Percentiles rank a stretch among this genome's conserved stretches.
Conservation (phyloP, 2,888 invertebrate species). For the Drosophila sordidula region DNA sequence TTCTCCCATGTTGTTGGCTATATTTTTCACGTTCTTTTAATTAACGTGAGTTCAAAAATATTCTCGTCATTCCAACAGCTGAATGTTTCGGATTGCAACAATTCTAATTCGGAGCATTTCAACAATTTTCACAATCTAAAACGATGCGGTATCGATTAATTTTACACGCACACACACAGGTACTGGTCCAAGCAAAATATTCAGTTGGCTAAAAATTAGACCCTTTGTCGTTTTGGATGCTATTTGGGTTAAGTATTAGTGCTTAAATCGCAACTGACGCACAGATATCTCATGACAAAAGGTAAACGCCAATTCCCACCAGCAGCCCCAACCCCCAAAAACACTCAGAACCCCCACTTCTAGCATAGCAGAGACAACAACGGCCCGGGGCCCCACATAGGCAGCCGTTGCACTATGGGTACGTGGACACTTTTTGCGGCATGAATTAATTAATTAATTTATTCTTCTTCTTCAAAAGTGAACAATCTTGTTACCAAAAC, state of each 20-base stretch:
- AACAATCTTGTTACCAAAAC: no score
- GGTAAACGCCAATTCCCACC: neutral
- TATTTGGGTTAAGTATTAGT: neutral
- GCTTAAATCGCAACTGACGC: neutral
- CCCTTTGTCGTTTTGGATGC: neutral
- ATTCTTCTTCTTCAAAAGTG: no score
- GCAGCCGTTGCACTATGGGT: neutral
- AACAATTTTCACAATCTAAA: neutral
- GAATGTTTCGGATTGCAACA: neutral
- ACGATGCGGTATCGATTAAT: neutral
- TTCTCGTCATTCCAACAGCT: neutral
- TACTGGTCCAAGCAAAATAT: neutral
- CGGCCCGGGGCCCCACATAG: neutral
- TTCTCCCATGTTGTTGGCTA: no score
- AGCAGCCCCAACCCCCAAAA: neutral
- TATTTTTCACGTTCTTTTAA: no score
- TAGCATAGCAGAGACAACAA: slow-evolving; percentile 1
- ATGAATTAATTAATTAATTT: neutral
- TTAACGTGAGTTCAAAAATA: neutral
- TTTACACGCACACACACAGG: neutral
- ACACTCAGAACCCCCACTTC: neutral
- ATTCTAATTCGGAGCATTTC: neutral
- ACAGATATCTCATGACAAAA: slow-evolving; percentile 1
- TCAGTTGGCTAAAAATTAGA: neutral
- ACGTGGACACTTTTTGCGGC: neutral